Conservation (phyloP, 1,140 invertebrate genomes). For the Lepidostoma basale region DNA sequence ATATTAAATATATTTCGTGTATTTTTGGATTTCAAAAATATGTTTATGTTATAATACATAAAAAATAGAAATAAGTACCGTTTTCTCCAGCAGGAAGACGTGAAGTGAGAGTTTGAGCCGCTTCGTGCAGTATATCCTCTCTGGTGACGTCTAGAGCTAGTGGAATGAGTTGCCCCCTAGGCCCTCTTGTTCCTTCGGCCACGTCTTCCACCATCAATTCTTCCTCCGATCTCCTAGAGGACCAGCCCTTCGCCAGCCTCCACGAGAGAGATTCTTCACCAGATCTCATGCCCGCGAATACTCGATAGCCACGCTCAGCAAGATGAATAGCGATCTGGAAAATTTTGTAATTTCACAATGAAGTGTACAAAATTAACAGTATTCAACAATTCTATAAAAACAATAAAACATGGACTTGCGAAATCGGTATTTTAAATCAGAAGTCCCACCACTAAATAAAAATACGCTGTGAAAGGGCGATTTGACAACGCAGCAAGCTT, state of each 20-base stretch:
- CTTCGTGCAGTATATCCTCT: constrained; percentile 78
- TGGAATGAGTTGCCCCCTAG: constrained; percentile 65
- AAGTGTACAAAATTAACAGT: neutral
- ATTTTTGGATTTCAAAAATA: neutral
- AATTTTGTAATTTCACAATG: neutral
- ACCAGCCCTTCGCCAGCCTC: constrained; percentile 65
- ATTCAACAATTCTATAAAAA: neutral
- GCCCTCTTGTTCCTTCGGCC: constrained; percentile 57
- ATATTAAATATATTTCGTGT: no score
- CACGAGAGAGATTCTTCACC: constrained; percentile 60
- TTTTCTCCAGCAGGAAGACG: constrained; percentile 82
- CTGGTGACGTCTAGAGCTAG: constrained; percentile 78
- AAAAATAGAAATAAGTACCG: constrained; percentile 59
- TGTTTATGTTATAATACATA: neutral
- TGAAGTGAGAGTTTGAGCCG: constrained; percentile 74
- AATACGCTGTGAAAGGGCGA: no score
- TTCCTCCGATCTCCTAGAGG: constrained; percentile 62
- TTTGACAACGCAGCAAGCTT: no score
- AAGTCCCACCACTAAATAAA: no score
- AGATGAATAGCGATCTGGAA: constrained; percentile 67
- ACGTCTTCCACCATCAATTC: constrained; percentile 50
- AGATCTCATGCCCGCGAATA: constrained; percentile 75
- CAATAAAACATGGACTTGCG: no score
- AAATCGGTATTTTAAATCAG: no score
- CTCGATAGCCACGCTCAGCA: constrained; percentile 71